Evolutionary conservation across 2,888 invertebrate species (phyloP).

Genomic region (Drosophila mimetica): DNA sequence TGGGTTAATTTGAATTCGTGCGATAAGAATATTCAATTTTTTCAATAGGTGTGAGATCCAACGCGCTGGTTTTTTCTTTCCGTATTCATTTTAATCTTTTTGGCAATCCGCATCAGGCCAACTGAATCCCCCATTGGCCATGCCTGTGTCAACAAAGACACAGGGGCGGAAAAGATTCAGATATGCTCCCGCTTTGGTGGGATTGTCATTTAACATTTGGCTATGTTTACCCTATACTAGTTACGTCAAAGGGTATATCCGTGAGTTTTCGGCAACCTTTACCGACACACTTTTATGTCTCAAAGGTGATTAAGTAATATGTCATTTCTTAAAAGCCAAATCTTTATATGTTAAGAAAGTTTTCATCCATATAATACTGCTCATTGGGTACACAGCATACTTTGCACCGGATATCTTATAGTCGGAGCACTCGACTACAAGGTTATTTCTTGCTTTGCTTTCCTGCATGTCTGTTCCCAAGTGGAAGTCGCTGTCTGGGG

Average conservation of each 20-base stretch:
- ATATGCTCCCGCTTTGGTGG: slow-evolving; percentile 18
- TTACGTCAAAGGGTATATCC: neutral
- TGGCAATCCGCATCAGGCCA: slow-evolving; percentile 71
- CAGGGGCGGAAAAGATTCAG: slow-evolving; percentile 2
- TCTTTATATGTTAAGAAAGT: no score
- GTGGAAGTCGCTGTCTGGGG: slow-evolving; percentile 19
- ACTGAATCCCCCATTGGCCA: slow-evolving; percentile 67
- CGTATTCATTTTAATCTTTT: slow-evolving; percentile 34
- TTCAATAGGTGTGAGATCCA: slow-evolving; percentile 1
- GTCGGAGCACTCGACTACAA: neutral
- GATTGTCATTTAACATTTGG: slow-evolving; percentile 62
- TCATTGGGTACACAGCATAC: no score
- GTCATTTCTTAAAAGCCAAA: no score
- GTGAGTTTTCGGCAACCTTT: neutral
- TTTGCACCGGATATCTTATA: neutral
- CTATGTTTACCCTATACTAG: neutral
- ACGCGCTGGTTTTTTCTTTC: slow-evolving; percentile 3
- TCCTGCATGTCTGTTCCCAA: slow-evolving; percentile 18
- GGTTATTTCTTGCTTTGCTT: slow-evolving; percentile 3
- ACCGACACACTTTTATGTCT: no score
- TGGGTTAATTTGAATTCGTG: slow-evolving; percentile 74
- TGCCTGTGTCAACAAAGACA: slow-evolving; percentile 39
- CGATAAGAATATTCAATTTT: slow-evolving; percentile 73
- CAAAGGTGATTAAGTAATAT: no score
- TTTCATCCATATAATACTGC: no score